These are phyloP conservation scores for Morpho helenor DNA, from an alignment of 2,888 invertebrate species.

Conservation along the genomic window DNA sequence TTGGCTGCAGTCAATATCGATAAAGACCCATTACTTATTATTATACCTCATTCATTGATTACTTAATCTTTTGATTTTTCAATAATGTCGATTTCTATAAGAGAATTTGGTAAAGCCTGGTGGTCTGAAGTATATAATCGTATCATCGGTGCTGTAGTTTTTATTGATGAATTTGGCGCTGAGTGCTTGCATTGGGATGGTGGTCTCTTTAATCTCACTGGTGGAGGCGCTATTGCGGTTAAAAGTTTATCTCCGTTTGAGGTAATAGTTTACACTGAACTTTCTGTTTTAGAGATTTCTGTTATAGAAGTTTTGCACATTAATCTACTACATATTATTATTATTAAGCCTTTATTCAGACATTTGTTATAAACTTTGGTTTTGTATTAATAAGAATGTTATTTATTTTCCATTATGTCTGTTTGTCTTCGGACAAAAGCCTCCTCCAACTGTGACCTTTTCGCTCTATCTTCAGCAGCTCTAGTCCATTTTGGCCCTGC, in stretches of 20 bases:
- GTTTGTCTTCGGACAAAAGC: too few relatives aligned
- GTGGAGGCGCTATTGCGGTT: slow-evolving; percentile 81
- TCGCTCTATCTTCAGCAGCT: too few relatives aligned
- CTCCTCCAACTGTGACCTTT: too few relatives aligned
- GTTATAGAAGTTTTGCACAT: too few relatives aligned
- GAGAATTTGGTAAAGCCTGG: slow-evolving; percentile 72
- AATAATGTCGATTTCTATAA: slow-evolving; percentile 48
- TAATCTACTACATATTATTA: too few relatives aligned
- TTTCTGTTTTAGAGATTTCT: not conserved
- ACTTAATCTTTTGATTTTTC: not conserved
- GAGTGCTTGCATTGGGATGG: slow-evolving; percentile 86
- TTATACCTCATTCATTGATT: not conserved
- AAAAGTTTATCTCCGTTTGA: slow-evolving; percentile 83
- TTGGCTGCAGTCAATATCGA: too few relatives aligned
- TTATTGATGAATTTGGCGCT: slow-evolving; percentile 80
- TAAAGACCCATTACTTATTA: too few relatives aligned
- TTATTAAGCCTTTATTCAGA: too few relatives aligned
- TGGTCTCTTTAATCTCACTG: slow-evolving; percentile 77
- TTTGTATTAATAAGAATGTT: too few relatives aligned
- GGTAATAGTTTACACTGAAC: slow-evolving; percentile 43
- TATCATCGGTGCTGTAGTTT: slow-evolving; percentile 82
- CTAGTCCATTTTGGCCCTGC: too few relatives aligned
- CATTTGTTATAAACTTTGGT: too few relatives aligned
- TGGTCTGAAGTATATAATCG: slow-evolving; percentile 81
- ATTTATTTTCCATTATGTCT: too few relatives aligned